These are phyloP conservation scores for Incurvaria masculella DNA, from an alignment of 2,888 invertebrate species.

Conservation along the genomic window DNA sequence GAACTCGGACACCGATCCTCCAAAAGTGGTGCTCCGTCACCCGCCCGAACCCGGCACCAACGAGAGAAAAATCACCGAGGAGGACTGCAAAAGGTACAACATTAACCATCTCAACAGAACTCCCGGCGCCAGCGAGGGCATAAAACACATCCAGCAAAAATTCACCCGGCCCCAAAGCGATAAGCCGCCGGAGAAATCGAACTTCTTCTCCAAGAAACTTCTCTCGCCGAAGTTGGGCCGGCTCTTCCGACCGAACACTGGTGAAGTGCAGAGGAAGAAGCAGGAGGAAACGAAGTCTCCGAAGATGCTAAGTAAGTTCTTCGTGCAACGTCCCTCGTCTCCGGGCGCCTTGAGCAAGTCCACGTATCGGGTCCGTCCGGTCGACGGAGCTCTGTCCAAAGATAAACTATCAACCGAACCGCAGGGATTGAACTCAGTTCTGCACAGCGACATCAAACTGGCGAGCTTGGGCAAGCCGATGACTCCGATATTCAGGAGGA, in stretches of 20 bases:
- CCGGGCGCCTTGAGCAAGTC: constrained; percentile 27
- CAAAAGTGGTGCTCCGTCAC: constrained; percentile 26
- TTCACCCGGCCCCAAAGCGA: constrained; percentile 25
- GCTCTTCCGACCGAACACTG: constrained; percentile 35
- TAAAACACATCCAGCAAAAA: constrained; percentile 17
- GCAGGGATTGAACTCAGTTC: constrained; percentile 22
- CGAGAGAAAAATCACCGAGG: constrained; percentile 28
- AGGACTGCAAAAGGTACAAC: constrained; percentile 30
- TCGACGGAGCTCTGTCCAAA: constrained; percentile 15
- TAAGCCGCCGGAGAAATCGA: constrained; percentile 24
- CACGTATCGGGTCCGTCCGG: constrained; percentile 31
- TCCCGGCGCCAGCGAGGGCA: constrained; percentile 26
- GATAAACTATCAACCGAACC: constrained; percentile 5
- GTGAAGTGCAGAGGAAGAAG: constrained; percentile 28
- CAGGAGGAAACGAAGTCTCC: constrained; percentile 27
- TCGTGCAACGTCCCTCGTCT: constrained; percentile 36
- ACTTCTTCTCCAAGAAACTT: constrained; percentile 39
- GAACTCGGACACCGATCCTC: constrained; percentile 31
- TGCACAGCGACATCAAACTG: constrained; percentile 39
- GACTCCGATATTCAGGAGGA: constrained; percentile 46
- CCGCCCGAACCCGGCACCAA: constrained; percentile 18
- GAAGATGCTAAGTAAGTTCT: constrained; percentile 43
- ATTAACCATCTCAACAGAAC: constrained; percentile 30
- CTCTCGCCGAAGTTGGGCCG: constrained; percentile 45
- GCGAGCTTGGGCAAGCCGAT: constrained; percentile 45